Evolutionary conservation across 2,797 vertebrate species (phyloP).

Genomic region (Bradypus variegatus): DNA sequence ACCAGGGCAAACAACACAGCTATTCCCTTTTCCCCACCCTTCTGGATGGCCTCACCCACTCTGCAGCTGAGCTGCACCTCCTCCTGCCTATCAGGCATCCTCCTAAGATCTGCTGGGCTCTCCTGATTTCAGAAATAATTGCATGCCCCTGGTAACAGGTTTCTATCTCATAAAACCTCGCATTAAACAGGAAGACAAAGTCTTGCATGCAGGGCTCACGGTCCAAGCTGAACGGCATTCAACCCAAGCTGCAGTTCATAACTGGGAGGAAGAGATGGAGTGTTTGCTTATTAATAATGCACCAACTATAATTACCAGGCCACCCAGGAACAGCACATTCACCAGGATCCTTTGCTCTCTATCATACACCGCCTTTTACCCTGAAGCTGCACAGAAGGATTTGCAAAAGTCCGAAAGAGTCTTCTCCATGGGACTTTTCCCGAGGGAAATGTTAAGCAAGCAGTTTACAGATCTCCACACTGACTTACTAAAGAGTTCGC

Average conservation of each 20-base stretch:
- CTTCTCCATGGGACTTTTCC: background rate
- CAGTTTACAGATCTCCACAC: background rate
- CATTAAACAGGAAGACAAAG: slow-evolving; percentile 54
- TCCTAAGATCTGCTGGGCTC: background rate
- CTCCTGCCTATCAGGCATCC: slow-evolving; percentile 10
- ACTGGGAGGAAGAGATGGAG: background rate
- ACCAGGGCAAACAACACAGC: background rate
- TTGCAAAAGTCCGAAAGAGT: background rate
- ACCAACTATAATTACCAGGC: slow-evolving; percentile 30
- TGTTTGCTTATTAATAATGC: slow-evolving; percentile 30
- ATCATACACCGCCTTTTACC: background rate
- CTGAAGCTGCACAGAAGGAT: background rate
- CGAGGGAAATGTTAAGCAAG: background rate
- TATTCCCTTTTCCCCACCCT: background rate
- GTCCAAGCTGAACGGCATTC: slow-evolving; percentile 22
- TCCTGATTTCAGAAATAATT: slow-evolving; percentile 61
- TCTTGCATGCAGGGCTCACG: slow-evolving; percentile 34
- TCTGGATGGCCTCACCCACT: background rate
- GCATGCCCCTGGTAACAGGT: slow-evolving; percentile 21
- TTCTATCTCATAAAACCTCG: slow-evolving; percentile 60
- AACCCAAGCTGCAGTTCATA: slow-evolving; percentile 17
- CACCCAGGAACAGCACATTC: background rate
- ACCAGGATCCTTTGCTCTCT: background rate
- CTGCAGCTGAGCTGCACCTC: slow-evolving; percentile 13
- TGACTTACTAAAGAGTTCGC: background rate